Base-by-base conservation (phyloP, 2,113 vertebrate genomes). In the Hiodon tergisus region DNA sequence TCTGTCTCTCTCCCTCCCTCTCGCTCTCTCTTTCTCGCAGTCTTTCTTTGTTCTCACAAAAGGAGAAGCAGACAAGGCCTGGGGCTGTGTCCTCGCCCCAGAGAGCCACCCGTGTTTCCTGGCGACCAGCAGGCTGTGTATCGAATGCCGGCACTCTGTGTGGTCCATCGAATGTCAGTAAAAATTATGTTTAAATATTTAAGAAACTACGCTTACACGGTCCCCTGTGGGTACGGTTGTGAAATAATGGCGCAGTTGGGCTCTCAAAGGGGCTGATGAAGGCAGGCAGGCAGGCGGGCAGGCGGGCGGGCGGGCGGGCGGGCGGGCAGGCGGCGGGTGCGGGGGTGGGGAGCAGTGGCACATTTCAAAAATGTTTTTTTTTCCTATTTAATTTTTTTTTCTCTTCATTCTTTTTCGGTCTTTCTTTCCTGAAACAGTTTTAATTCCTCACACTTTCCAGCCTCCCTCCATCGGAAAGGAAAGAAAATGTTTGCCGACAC, bases 131-230 rank as follows among this genome's bases (percentile, higher is more conserved):
- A 77, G 77, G 69, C 72, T 77, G 54, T 65, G 67, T 77, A 82
- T 86, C 81, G 54, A 0, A 0, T 79, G 79, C 74, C 62, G 46
- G 67, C 76, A 65, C 72, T 66, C 77, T 79, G 81, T 80, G 78
- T 78, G 76, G 84, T 85, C 84, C 82, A 82, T 80, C 62, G 73
- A 79, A 81, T 83, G 85, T 80, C 80, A 81, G 85, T 89, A 87
- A 87, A 87, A 86, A 85, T 79, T 69, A 82, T 87, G 85, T 91
- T 91, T 90, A 90, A 88, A 91, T 88, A 90, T 88, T 87, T 88
- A 91, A 90, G 86, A 84, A 84, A 81, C 85, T 87, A 88, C 88
- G 80, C 85, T 81, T 58, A 78, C 85, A 84, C 89, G 79, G 83
- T 80, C 78, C 89, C 91, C 89, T 89, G 72, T 73, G 88, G 88